Percentiles rank a stretch among this genome's conserved stretches.
Evolutionary conservation across 2,888 invertebrate species (phyloP).

Genomic region (Thumatha senex): DNA sequence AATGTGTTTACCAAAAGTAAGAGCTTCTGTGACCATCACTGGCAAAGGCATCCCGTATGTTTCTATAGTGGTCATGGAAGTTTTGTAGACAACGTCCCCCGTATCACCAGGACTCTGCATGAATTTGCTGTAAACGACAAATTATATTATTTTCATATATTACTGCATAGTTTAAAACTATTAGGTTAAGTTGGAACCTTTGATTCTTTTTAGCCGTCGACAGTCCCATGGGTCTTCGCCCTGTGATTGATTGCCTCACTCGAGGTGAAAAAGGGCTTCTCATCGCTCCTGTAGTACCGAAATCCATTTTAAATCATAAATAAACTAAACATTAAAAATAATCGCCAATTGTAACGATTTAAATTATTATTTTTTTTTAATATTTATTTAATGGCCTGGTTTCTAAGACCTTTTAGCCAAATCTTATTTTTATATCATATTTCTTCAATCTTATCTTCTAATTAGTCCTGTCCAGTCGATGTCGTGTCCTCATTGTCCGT

Average conservation of each 20-base stretch:
- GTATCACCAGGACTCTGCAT: slow-evolving; percentile 59
- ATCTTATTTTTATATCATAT: no score
- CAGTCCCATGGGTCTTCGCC: slow-evolving; percentile 60
- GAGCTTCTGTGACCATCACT: slow-evolving; percentile 93
- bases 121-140: slow-evolving; percentile 53
- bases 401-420: no score
- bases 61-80: slow-evolving; percentile 89
- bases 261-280: slow-evolving; percentile 75
- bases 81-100: slow-evolving; percentile 90
- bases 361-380: slow-evolving; percentile 27
- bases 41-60: slow-evolving; percentile 92
- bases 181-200: slow-evolving; percentile 51
- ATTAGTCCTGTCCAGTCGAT: no score
- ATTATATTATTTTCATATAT: neutral
- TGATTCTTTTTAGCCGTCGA: slow-evolving; percentile 65
- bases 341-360: slow-evolving; percentile 31
- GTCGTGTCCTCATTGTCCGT: no score
- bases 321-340: slow-evolving; percentile 9
- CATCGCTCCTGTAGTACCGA: slow-evolving; percentile 65
- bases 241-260: slow-evolving; percentile 65
- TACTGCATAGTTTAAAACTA: neutral
- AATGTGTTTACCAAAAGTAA: slow-evolving; percentile 88
- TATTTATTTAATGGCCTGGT: no score
- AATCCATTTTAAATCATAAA: slow-evolving; percentile 53
- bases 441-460: no score